These are phyloP conservation scores for Lasioglossum morio DNA, from an alignment of 2,888 invertebrate genomes.

Conservation along the genomic window DNA sequence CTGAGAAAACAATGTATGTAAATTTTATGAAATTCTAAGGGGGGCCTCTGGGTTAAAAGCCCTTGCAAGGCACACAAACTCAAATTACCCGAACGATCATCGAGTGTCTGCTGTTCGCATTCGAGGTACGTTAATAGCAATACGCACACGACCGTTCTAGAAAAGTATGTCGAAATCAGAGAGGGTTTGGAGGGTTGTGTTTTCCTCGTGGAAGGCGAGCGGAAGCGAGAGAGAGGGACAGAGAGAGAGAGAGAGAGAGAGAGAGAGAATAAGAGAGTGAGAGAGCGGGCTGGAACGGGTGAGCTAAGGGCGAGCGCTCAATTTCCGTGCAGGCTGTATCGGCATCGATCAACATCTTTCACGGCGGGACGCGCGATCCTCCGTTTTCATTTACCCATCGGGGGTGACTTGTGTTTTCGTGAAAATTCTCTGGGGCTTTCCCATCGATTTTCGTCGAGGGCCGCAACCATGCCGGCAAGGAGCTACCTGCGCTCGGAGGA, in stretches of 20 bases:
- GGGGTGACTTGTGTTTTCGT: conserved; percentile 61
- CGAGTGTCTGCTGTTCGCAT: background rate
- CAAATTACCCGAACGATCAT: background rate
- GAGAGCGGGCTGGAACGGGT: background rate
- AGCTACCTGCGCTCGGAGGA: conserved; percentile 64
- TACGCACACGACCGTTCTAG: background rate
- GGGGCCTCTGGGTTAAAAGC: background rate
- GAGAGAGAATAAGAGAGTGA: background rate
- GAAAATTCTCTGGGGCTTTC: conserved; percentile 62
- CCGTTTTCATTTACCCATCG: conserved; percentile 56
- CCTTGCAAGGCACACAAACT: background rate
- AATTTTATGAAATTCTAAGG: background rate
- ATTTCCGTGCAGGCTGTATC: conserved; percentile 50
- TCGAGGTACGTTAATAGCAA: conserved; percentile 1
- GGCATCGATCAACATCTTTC: conserved; percentile 58
- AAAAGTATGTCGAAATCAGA: conserved; percentile 3
- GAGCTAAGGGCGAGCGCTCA: conserved; percentile 28
- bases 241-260: background rate
- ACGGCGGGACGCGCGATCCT: conserved; percentile 35
- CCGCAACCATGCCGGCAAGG: conserved; percentile 4
- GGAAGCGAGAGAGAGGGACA: background rate
- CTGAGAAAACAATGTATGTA: background rate
- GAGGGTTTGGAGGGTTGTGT: background rate
- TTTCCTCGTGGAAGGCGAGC: background rate
- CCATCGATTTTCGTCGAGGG: conserved; percentile 64